phyloP scores from a whole-genome alignment of 2,113 vertebrate species.

The Onychostruthus taczanowskii region DNA sequence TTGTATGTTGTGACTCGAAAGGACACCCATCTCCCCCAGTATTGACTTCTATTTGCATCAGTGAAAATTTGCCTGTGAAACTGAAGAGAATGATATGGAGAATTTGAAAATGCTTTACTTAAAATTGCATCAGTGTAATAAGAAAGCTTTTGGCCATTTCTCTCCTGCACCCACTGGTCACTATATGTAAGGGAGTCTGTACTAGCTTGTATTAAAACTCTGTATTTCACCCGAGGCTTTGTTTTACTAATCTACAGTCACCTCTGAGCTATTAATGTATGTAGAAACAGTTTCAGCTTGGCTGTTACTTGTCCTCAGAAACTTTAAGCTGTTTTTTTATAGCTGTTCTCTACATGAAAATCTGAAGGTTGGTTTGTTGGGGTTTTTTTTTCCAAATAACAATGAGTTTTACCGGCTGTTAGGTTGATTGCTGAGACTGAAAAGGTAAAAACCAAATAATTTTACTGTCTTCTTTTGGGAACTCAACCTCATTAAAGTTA shows the following conservation, averaged over 20 bases:
- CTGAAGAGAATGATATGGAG: background rate
- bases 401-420: background rate
- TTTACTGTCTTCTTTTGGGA: background rate
- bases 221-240: background rate
- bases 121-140: background rate
- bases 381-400: background rate
- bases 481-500: background rate
- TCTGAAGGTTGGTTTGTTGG: background rate
- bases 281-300: background rate
- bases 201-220: background rate
- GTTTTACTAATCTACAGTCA: background rate
- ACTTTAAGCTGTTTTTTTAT: background rate
- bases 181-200: background rate
- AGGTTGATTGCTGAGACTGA: background rate
- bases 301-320: background rate
- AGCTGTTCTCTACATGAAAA: background rate
- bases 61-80: background rate
- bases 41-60: background rate
- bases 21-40: background rate
- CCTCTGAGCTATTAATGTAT: background rate
- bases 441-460: background rate
- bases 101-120: background rate
- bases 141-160: background rate
- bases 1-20: background rate
- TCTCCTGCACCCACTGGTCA: background rate